A percentile compares a stretch with the other conserved stretches of the same genome.
Conservation (phyloP, 2,113 vertebrate genomes). For the Delphinus delphis region DNA sequence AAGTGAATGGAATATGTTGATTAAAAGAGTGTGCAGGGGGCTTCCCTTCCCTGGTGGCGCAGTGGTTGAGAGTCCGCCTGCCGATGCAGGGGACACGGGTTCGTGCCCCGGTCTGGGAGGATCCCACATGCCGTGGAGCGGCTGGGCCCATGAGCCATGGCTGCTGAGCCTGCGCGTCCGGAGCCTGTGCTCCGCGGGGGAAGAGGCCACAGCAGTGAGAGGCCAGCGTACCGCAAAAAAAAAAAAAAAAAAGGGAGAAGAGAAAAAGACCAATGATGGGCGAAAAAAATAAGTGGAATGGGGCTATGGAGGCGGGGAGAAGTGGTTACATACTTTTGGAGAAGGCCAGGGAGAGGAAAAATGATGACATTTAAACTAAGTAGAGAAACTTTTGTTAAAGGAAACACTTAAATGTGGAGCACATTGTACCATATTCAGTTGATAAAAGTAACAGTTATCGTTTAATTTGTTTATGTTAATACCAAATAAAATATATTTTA, state of each 20-base stretch:
- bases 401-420: not conserved
- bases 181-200: no score
- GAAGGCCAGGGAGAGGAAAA: not conserved
- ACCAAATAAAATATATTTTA: not conserved
- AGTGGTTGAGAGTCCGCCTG: no score
- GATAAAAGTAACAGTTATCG: not conserved
- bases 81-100: no score
- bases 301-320: fast-evolving
- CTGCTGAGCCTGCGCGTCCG: no score
- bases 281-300: not conserved
- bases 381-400: not conserved
- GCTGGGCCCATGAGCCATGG: no score
- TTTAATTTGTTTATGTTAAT: not conserved
- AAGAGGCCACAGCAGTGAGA: no score
- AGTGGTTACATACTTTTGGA: not conserved
- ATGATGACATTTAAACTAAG: not conserved
- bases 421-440: not conserved
- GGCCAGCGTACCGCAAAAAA: no score
- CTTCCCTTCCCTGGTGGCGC: no score
- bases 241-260: not conserved
- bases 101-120: no score
- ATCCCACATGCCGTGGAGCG: no score
- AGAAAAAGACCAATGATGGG: not conserved
- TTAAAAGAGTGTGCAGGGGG: not conserved
- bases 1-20: not conserved